Base-by-base conservation (phyloP, 2,888 invertebrate genomes). In the Himalopsyche tibetana region DNA sequence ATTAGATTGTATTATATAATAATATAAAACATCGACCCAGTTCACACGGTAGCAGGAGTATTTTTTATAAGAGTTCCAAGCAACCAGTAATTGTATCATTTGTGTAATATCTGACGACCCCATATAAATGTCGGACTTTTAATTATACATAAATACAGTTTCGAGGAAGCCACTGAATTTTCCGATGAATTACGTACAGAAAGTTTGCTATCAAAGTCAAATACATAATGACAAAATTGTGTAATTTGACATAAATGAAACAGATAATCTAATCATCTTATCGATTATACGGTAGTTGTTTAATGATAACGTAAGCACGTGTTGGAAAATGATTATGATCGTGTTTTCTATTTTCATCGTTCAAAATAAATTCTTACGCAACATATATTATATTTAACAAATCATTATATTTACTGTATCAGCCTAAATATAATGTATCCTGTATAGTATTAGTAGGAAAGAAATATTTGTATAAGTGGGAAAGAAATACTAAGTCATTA, bases 121-220 rank as follows among this genome's bases (percentile, higher is more conserved):
- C 15, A 8, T 63, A 63, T 63, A 63, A 19, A 63, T 63, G 28
- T n/a, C 28, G 11, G 63, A 19, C 63, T 63, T 63, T 63, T 63
- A 63, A 63, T 63, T 63, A 63, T 63, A 63, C 63, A 63, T 63
- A 63, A 63, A 63, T 63, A 63, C 19, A 63, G 63, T 63, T 63
- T 63, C 63, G 63, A 63, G 63, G 63, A 63, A 63, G 19, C 63
- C 63, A 19, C 19, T 63, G 15, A 63, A 63, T 19, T 63, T 63
- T 63, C 63, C 63, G 9, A 63, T 63, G 63, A 63, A 63, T 63
- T 63, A 63, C 63, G 19, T 15, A 19, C 19, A 2, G 63, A 63
- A 63, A 63, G 63, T 63, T 19, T 63, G 63, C 63, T 63, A 63
- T 19, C 63, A 63, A 63, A 63, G 11, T 19, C 63, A 19, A n/a